Conservation (phyloP, 2,888 invertebrate species). For the Harmothoe impar region DNA sequence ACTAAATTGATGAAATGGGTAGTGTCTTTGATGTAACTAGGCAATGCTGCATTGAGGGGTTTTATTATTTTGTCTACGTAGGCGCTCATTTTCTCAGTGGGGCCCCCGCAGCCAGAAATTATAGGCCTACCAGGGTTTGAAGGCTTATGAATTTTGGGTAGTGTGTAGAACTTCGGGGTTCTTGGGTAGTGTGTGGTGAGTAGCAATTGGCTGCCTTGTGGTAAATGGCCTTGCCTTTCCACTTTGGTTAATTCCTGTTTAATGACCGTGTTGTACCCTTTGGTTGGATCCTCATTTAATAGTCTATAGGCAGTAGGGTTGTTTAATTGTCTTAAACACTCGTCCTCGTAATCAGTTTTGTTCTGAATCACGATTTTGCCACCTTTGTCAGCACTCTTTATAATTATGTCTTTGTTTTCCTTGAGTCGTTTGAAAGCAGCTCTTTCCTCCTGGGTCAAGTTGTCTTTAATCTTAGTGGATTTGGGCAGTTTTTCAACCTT, state of each 20-base stretch:
- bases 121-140: neutral
- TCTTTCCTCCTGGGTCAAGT: neutral
- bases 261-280: neutral
- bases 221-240: neutral
- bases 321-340: neutral
- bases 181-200: neutral
- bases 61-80: neutral
- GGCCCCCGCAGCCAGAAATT: too few species aligned
- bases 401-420: neutral
- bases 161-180: neutral
- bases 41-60: neutral
- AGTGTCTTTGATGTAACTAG: too few species aligned
- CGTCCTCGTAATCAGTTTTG: neutral
- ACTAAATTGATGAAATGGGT: neutral
- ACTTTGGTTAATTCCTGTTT: neutral
- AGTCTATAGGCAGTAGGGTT: too few species aligned
- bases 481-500: neutral
- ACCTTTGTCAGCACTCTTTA: too few species aligned
- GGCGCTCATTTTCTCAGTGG: too few species aligned
- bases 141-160: constrained; percentile 14
- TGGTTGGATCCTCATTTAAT: too few species aligned
- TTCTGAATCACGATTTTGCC: neutral
- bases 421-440: neutral
- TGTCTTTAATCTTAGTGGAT: neutral
- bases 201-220: neutral